phyloP scores from a whole-genome alignment of 1,140 invertebrate genomes.

The Zaprionus camerounensis region DNA sequence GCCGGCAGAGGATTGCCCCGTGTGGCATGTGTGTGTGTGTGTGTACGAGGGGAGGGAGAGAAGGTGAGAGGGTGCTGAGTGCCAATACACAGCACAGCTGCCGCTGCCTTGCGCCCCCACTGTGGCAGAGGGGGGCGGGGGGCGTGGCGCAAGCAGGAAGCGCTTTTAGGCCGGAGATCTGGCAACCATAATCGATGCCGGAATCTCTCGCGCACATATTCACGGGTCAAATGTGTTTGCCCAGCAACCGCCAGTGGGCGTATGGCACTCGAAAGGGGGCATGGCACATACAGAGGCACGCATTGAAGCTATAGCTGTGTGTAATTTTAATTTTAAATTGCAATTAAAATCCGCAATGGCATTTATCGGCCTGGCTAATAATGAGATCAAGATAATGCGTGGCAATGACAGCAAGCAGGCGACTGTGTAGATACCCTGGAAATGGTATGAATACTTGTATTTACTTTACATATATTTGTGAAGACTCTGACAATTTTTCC shows the following conservation, averaged over 20 bases:
- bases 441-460: not conserved
- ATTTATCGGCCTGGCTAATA: slow-evolving; percentile 43
- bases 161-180: slow-evolving; percentile 44
- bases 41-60: not conserved
- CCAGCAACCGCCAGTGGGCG: not conserved
- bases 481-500: not conserved
- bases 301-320: not conserved
- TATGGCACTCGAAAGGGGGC: too few species aligned
- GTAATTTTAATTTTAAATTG: slow-evolving; percentile 72
- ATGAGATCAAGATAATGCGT: slow-evolving; percentile 5
- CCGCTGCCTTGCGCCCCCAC: too few species aligned
- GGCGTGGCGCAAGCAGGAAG: slow-evolving; percentile 22
- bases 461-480: not conserved
- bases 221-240: slow-evolving; percentile 40
- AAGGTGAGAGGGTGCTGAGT: not conserved
- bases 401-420: not conserved
- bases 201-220: slow-evolving; percentile 27
- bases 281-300: not conserved
- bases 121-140: not conserved
- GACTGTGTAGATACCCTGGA: slow-evolving; percentile 8
- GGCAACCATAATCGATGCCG: slow-evolving; percentile 37
- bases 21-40: not conserved
- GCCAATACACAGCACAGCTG: not conserved
- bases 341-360: slow-evolving; percentile 58
- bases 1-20: slow-evolving; percentile 65